phyloP scores from a whole-genome alignment of 2,113 vertebrate genomes.

The Ictalurus punctatus region DNA sequence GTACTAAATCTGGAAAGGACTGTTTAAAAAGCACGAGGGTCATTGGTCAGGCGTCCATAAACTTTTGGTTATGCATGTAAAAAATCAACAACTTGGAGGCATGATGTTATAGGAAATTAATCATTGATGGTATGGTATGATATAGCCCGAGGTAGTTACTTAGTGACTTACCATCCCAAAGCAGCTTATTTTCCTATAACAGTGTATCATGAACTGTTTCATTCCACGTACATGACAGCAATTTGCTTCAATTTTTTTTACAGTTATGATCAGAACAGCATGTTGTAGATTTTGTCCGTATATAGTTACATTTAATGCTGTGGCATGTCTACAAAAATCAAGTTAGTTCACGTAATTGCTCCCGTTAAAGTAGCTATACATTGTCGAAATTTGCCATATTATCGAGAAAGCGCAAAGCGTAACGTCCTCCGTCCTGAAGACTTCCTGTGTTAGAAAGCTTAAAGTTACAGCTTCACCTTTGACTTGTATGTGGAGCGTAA shows the following conservation, averaged over 20 bases:
- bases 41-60: neutral
- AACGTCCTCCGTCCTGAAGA: neutral
- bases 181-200: neutral
- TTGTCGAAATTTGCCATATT: neutral
- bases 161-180: neutral
- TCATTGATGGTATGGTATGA: too few relatives aligned
- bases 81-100: neutral
- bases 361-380: neutral
- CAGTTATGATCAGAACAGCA: neutral
- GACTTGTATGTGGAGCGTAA: neutral
- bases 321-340: neutral
- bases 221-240: neutral
- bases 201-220: neutral
- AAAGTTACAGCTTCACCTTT: too few relatives aligned
- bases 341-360: neutral
- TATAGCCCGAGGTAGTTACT: neutral
- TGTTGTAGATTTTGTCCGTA: neutral
- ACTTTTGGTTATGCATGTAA: neutral
- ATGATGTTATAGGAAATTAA: too few relatives aligned
- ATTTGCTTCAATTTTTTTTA: neutral
- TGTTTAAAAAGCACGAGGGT: neutral
- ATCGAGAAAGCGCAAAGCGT: neutral
- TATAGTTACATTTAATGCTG: neutral
- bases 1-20: neutral
- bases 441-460: too few relatives aligned